Evolutionary conservation across 2,888 invertebrate species (phyloP).

Genomic region (Cheilosia pagana): DNA sequence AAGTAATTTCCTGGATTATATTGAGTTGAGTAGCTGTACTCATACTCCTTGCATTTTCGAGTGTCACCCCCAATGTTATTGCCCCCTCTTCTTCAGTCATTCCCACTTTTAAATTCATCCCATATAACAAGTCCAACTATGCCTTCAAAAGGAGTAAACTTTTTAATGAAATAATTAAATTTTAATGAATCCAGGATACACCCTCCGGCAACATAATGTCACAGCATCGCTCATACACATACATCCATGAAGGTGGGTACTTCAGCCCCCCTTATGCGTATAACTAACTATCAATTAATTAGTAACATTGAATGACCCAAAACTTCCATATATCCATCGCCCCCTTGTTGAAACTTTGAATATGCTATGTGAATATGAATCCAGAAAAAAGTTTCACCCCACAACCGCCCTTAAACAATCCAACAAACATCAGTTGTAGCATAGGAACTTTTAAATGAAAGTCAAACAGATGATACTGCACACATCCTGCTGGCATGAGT

Average conservation of each 20-base stretch:
- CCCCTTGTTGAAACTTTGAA: slow-evolving; percentile 18
- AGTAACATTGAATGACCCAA: slow-evolving; percentile 36
- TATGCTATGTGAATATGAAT: slow-evolving; percentile 8
- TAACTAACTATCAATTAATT: slow-evolving; percentile 38
- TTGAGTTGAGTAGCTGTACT: no score
- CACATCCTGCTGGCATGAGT: slow-evolving; percentile 9
- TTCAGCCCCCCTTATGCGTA: no score
- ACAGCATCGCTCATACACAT: background rate
- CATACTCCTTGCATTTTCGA: no score
- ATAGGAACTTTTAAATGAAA: slow-evolving; percentile 49
- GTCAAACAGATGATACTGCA: slow-evolving; percentile 39
- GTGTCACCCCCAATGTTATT: no score
- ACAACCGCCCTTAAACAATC: background rate
- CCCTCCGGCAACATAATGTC: slow-evolving; percentile 6
- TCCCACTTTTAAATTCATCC: background rate
- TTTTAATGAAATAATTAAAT: slow-evolving; percentile 54
- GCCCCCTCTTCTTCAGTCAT: no score
- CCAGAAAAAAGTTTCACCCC: slow-evolving; percentile 15
- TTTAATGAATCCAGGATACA: slow-evolving; percentile 40
- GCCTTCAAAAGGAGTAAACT: slow-evolving; percentile 8
- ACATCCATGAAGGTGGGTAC: background rate
- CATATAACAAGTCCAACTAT: background rate
- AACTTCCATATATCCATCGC: slow-evolving; percentile 9
- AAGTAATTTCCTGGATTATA: no score
- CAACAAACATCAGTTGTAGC: slow-evolving; percentile 7